Evolutionary conservation across 2,888 invertebrate species (phyloP), one percentile per base, ranked within the genome.

Genomic region (Lobophora halterata): DNA sequence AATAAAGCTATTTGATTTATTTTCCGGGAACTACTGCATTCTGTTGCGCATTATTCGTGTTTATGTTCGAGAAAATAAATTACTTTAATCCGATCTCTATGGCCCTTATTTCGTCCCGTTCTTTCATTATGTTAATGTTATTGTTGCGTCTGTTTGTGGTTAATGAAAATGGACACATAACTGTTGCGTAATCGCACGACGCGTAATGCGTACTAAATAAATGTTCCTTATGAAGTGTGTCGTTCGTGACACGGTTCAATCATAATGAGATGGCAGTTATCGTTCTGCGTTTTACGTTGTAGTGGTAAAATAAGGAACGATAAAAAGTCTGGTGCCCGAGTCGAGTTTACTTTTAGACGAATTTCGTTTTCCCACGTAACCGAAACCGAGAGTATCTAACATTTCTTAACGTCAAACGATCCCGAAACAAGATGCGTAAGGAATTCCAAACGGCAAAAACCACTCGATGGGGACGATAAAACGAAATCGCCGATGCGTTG

Each of bases 401-500:
- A 52, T 55, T 51, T 58, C 52, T 55, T 55, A 61, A 63, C 56
- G 60, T 59, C 65, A 75, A 74, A 70, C 68, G 65, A 69, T 69
- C 73, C 71, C 73, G 71, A 78, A 76, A 73, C 73, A 65, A 79
- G 77, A 79, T 75, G 77, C 78, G 78, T 74, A 76, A 78, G 77
- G 78, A 79, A 81, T 83, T 65, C 78, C 71, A 67, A 79, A 76
- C 75, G 76, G 78, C 79, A 81, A 81, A 82, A 81, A 81, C 80
- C 70, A 71, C 78, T 76, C 77, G 78, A 79, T 77, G 76, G 78
- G 79, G 76, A 78, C 79, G 82, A 80, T 81, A 79, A 85, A 82
- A 80, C 79, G 79, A 79, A 85, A 81, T 83, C 82, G 76, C 78
- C 83, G 85, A 81, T 85, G 80, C 81, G 79, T 79, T 79, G 71